Base-by-base conservation (phyloP, 2,113 vertebrate genomes). In the Psittacara wagleri region DNA sequence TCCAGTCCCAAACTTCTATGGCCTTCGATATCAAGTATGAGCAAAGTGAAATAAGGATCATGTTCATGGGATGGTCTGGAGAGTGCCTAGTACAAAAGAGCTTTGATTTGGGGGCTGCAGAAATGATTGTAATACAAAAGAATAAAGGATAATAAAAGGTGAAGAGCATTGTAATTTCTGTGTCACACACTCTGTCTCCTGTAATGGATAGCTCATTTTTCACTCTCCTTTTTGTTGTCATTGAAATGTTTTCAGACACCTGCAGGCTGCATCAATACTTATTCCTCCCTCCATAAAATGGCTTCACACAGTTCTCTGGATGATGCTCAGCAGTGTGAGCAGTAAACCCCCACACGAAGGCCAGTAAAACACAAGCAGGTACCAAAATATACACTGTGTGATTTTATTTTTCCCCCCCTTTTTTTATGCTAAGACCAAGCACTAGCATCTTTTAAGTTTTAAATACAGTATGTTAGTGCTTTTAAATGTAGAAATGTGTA, bases 361-460 rank as follows among this genome's bases (percentile, higher is more conserved):
- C 9, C 39, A 67, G 46, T 33, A 46, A 84, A 77, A 63, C 25
- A 46, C 17, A 37, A 13, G 48, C 22, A 33, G 1, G 13, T 52
- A 46, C 17, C 17, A 27, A 82, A 73, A 83, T 6, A 39, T 9
- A 39, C 8, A 51, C 6, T 17, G 14, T 41, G 44, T 46, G 23
- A 27, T 6, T 35, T 28, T 24, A n/a, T 8, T 15, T 5, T 0
- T 0, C 2, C 31, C 8, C 18, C 11, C 2, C 5, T 39, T 33
- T 19, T 12, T 24, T 52, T 31, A 59, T 16, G 2, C 2, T 18
- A 69, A 41, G 18, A 39, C 22, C 13, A 74, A 90, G 10, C 2
- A 81, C 4, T 46, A 52, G 13, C 7, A 28, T 20, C 24, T 13
- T 74, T 37, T 11, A 81, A 57, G 10, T 73, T n/a, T 48, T 49